Evolutionary conservation across 2,113 vertebrate species (phyloP), one percentile per base, ranked within the genome.

Genomic region (Cyphomyrus discorhynchus): DNA sequence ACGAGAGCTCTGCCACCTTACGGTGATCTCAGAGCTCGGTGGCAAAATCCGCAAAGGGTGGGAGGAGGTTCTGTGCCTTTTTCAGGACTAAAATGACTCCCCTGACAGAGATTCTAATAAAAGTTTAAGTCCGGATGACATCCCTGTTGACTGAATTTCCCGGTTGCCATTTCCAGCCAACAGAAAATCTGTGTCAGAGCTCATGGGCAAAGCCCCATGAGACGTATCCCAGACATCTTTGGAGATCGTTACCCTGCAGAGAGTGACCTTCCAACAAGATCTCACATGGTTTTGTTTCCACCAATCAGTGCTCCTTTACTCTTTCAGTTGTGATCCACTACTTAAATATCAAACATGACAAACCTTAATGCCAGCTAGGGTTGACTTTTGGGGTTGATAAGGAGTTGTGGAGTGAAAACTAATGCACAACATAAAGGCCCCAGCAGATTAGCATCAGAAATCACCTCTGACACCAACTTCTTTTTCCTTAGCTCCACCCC

Each of bases 41-140:
- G 17, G n/a, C 58, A 62, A 90, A 82, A 49, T 50, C 90, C 35
- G 50, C 52, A 50, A 74, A 88, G 88, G 86, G 47, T 80, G 46
- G 46, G 5, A 90, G 27, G n/a, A 89, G 90, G 82, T 88, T 90
- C 27, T 47, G 53, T 90, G 87, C 74, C 85, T 88, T 27, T 92
- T 89, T 87, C 80, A 53, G 84, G 31, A n/a, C 21, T n/a, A n/a
- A 47, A 90, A 88, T 45, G 15, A 86, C 90, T 90, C 84, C 19
- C 45, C 4, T 66, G n/a, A n/a, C 19, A 86, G 91, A 90, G 92
- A 94, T 84, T 89, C 87, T 88, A 50, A 46, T 89, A 91, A 70
- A 88, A 56, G 86, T 49, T 89, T 92, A 92, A 93, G 92, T 70
- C 89, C 58, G 82, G 90, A 84, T 89, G 90, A 92, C 93, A 93